Evolutionary conservation across 2,797 vertebrate genomes (phyloP).

Genomic region (Sorex maritimensis): DNA sequence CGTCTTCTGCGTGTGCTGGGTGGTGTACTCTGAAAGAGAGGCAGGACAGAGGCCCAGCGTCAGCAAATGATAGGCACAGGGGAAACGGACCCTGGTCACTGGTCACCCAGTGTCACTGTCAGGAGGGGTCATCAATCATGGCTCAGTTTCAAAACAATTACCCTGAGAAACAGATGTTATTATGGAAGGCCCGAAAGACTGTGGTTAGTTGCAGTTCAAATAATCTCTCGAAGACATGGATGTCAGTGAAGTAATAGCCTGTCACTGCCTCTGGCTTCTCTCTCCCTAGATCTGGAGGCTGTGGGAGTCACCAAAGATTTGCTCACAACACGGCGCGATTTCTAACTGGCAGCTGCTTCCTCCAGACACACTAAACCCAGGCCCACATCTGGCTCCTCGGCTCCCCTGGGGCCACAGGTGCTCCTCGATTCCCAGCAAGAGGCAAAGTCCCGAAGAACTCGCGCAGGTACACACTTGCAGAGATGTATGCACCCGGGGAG

Average conservation of each 20-base stretch:
- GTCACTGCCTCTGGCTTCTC: background rate
- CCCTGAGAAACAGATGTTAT: background rate
- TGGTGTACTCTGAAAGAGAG: slow-evolving; percentile 81
- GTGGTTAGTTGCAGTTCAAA: no score
- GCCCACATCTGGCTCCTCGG: slow-evolving; percentile 11
- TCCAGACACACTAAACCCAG: background rate
- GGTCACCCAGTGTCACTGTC: rapidly evolving
- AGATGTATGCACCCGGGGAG: rapidly evolving
- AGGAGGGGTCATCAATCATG: background rate
- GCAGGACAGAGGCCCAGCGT: rapidly evolving
- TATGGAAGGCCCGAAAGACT: background rate
- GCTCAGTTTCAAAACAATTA: background rate
- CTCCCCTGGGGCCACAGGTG: background rate
- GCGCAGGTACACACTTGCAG: background rate
- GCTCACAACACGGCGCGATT: background rate
- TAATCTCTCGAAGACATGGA: background rate
- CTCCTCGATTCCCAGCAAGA: background rate
- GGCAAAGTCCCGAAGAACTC: rapidly evolving
- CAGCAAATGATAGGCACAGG: background rate
- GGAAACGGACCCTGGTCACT: background rate
- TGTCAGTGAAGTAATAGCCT: background rate
- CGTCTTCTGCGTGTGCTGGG: slow-evolving; percentile 86
- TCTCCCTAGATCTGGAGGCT: background rate
- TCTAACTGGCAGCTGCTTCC: background rate
- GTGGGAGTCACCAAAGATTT: background rate